Base-by-base conservation (phyloP, 2,888 invertebrate genomes). In the Trachelus iudaicus region DNA sequence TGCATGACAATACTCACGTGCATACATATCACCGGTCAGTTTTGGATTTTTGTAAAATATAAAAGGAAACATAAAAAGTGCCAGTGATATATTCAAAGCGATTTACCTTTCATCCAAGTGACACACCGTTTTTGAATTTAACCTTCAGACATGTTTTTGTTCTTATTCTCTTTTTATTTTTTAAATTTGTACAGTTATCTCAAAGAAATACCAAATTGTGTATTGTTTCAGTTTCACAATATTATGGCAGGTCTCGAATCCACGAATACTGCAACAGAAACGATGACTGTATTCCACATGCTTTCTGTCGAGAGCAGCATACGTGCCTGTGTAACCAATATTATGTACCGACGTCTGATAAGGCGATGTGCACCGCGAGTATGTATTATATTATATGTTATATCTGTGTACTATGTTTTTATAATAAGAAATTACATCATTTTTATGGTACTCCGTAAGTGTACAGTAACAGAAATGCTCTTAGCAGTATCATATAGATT, bases 351-450 rank as follows among this genome's bases (percentile, higher is more conserved):
- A 82, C 79, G 69, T 75, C 80, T 6, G 88, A 89, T 34, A 81
- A 73, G 11, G 69, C 83, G 6, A 82, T 76, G 75, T 89, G 89
- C 76, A 83, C 85, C 69, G 85, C 86, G 40, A 88, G 89, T 89
- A 77, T 86, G 86, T 87, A 35, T 35, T 12, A 3, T 34, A 34
- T 35, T 12, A 3, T 33, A 3, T 33, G 33, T 33, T 33, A 33
- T 35, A 76, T 71, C 31, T n/a, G 31, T 34, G 1, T 31, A 31
- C 6, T 23, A 9, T 9, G 31, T 11, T 15, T 34, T 71, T 31
- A 30, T 11, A 31, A 31, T 71, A 71, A 71, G 12, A 30, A 71
- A 71, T 34, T 13, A 71, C 15, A n/a, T 34, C 15, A 71, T 56
- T 3, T 31, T 4, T 15, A 71, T 71, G 31, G 31, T 31, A 71